These are phyloP conservation scores for Silurus glanis DNA, from an alignment of 2,113 vertebrate genomes.

Conservation along the genomic window DNA sequence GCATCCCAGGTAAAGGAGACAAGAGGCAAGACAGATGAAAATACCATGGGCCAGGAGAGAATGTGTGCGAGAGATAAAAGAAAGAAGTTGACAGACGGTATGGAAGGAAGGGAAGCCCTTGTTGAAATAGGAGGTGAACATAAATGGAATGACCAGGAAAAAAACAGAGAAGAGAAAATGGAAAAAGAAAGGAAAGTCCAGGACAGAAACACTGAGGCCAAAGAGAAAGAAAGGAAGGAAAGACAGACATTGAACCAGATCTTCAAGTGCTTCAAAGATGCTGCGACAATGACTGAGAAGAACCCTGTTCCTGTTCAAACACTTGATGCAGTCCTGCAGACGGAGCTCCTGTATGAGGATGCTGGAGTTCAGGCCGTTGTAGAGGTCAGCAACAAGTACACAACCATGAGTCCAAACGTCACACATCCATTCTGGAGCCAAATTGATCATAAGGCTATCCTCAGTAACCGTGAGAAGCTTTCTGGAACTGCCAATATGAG, in stretches of 20 bases:
- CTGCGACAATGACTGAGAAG: constrained; percentile 71
- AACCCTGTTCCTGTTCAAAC: neutral
- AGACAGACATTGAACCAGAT: neutral
- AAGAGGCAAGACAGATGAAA: neutral
- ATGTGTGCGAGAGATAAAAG: constrained; percentile 1
- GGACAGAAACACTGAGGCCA: constrained; percentile 12
- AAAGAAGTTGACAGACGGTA: neutral
- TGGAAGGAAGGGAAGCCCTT: neutral
- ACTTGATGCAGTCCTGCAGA: constrained; percentile 21
- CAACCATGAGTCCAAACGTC: constrained; percentile 78
- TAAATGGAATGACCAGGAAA: neutral
- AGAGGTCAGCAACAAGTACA: constrained; percentile 69
- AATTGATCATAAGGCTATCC: neutral
- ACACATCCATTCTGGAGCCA: constrained; percentile 54
- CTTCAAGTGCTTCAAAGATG: constrained; percentile 52
- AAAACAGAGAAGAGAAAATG: constrained; percentile 41
- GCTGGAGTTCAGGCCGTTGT: constrained; percentile 81
- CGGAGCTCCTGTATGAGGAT: constrained; percentile 61
- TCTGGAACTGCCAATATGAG: neutral
- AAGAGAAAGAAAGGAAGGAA: constrained; percentile 17
- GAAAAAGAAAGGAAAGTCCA: neutral
- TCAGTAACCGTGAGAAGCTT: neutral
- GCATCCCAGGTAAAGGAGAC: neutral
- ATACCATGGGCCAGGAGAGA: constrained; percentile 30
- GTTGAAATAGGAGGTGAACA: neutral